phyloP scores from a whole-genome alignment of 2,888 invertebrate genomes.

The Eupithecia subfuscata region DNA sequence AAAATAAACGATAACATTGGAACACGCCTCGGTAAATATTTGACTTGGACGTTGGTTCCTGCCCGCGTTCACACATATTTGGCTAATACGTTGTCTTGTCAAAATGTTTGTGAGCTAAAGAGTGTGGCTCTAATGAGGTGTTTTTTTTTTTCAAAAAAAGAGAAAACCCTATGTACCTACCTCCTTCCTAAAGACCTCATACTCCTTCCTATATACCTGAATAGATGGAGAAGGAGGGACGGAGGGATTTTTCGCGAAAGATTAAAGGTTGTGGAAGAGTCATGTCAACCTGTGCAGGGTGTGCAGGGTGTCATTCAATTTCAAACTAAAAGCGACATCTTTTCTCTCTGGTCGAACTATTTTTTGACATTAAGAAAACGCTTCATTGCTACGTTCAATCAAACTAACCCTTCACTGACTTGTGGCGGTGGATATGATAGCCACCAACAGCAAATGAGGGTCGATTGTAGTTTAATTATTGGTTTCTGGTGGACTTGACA shows the following conservation, averaged over 20 bases:
- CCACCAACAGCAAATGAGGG: not conserved
- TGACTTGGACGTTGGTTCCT: constrained; percentile 2
- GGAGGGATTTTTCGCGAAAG: too few species aligned
- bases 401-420: not conserved
- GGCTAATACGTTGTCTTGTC: constrained; percentile 26
- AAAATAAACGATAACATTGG: constrained; percentile 8
- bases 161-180: too few species aligned
- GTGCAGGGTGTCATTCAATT: too few species aligned
- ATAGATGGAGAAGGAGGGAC: too few species aligned
- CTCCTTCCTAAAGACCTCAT: too few species aligned
- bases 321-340: too few species aligned
- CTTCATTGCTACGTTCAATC: not conserved
- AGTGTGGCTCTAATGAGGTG: not conserved
- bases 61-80: constrained; percentile 30
- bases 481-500: not conserved
- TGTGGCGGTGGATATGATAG: not conserved
- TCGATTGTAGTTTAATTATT: not conserved
- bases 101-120: not conserved
- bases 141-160: too few species aligned
- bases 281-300: too few species aligned
- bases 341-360: too few species aligned
- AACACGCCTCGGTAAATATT: constrained; percentile 15
- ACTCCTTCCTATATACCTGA: too few species aligned
- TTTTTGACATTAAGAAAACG: too few species aligned
- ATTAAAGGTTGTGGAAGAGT: too few species aligned